phyloP scores from a whole-genome alignment of 2,888 invertebrate species.

The Ethmia dodecea region DNA sequence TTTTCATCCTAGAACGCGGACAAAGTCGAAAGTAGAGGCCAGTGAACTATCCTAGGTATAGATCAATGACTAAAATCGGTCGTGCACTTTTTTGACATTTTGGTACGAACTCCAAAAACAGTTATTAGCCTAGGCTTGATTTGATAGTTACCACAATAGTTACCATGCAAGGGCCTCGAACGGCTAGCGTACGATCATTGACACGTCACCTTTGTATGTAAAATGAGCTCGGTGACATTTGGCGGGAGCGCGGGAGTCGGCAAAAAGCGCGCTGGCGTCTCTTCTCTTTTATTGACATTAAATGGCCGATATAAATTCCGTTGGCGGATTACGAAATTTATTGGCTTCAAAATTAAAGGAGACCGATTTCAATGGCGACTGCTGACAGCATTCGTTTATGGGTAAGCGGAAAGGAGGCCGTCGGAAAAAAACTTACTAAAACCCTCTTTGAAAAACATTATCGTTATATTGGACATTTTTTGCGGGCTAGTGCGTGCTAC shows the following conservation, averaged over 20 bases:
- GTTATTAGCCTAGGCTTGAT: no score
- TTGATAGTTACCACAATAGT: no score
- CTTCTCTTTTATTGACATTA: slow-evolving; percentile 64
- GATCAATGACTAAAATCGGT: no score
- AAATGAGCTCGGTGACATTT: slow-evolving; percentile 54
- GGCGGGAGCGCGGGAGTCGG: slow-evolving; percentile 34
- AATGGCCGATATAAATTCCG: slow-evolving; percentile 73
- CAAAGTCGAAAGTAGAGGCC: no score
- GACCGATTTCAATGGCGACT: slow-evolving; percentile 72
- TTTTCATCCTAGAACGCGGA: no score
- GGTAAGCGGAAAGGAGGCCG: slow-evolving; percentile 39
- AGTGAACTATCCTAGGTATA: no score
- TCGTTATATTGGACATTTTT: slow-evolving; percentile 45
- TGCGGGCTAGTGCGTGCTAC: slow-evolving; percentile 17
- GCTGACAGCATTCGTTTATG: slow-evolving; percentile 64
- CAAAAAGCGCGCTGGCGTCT: slow-evolving; percentile 46
- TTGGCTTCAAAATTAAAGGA: slow-evolving; percentile 74
- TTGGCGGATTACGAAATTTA: slow-evolving; percentile 75
- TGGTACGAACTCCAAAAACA: no score
- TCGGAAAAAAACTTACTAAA: slow-evolving; percentile 42
- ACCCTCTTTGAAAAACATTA: slow-evolving; percentile 49
- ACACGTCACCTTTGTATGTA: slow-evolving; percentile 67
- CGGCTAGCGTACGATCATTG: slow-evolving; percentile 43
- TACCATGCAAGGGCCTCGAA: neutral
- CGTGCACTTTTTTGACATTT: no score